Percentiles rank a stretch among this genome's conserved stretches.
Conservation (phyloP, 2,113 vertebrate genomes). For the Petrocephalus microphthalmus region DNA sequence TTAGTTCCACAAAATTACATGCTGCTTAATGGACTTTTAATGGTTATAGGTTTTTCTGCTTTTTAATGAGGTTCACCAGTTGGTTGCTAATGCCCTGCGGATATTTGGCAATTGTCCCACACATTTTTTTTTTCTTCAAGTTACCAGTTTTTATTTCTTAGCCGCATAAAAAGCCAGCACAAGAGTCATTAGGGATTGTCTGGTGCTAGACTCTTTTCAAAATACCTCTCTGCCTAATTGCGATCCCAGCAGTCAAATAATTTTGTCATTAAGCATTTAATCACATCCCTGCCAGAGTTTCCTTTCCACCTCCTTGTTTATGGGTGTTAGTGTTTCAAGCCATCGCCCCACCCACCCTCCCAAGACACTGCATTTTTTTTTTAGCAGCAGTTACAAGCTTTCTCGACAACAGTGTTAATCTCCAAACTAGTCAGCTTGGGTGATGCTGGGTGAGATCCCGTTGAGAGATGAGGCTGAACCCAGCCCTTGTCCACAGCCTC, state of each 20-base stretch:
- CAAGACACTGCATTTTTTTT: slow-evolving; percentile 9
- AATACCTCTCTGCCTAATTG: slow-evolving; percentile 37
- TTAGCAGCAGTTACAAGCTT: background rate
- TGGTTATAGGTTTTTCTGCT: slow-evolving; percentile 98
- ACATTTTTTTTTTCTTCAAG: slow-evolving; percentile 56
- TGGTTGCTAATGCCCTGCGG: slow-evolving; percentile 97
- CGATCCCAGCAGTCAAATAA: slow-evolving; percentile 43
- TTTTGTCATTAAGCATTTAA: slow-evolving; percentile 47
- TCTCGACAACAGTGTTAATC: background rate
- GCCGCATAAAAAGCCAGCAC: slow-evolving; percentile 67
- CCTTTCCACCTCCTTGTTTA: slow-evolving; percentile 24
- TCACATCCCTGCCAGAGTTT: slow-evolving; percentile 38
- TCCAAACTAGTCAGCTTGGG: slow-evolving; percentile 25
- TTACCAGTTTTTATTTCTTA: slow-evolving; percentile 75
- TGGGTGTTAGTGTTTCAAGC: background rate
- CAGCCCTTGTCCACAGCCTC: slow-evolving; percentile 22
- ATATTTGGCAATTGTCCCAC: slow-evolving; percentile 86
- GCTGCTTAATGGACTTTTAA: slow-evolving; percentile 99
- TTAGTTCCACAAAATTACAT: slow-evolving; percentile 99
- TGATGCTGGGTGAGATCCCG: slow-evolving; percentile 33
- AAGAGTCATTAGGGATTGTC: slow-evolving; percentile 46
- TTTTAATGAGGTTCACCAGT: slow-evolving; percentile 99
- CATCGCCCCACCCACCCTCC: background rate
- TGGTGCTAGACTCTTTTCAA: slow-evolving; percentile 38
- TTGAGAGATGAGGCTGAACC: slow-evolving; percentile 35